Conservation (phyloP, 2,888 invertebrate genomes). For the Lithodes maja region DNA sequence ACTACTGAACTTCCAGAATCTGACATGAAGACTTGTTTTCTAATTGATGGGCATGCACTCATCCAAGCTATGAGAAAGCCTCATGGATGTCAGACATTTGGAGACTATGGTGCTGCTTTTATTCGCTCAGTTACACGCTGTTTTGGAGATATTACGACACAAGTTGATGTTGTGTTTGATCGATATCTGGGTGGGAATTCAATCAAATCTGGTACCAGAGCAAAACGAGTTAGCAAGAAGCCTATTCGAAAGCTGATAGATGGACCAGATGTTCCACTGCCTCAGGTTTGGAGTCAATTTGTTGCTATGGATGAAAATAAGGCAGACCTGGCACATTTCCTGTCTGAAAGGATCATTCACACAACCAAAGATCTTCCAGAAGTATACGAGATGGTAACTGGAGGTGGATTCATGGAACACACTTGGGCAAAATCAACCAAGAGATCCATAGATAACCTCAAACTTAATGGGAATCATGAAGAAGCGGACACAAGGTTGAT, state of each 20-base stretch:
- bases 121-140: conserved; percentile 1
- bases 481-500: too few relatives aligned
- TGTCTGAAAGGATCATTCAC: too few relatives aligned
- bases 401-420: too few relatives aligned
- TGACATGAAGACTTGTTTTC: conserved; percentile 20
- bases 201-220: not conserved
- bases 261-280: not conserved
- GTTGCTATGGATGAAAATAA: too few relatives aligned
- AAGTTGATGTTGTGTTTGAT: not conserved
- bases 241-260: not conserved
- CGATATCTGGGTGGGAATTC: conserved; percentile 13
- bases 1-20: not conserved
- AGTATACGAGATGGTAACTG: too few relatives aligned
- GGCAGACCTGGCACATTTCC: too few relatives aligned
- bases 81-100: conserved; percentile 16
- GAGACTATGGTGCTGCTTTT: conserved; percentile 20
- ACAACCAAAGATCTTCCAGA: too few relatives aligned
- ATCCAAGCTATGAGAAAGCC: conserved; percentile 20
- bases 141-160: conserved; percentile 16
- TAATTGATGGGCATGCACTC: conserved; percentile 29
- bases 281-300: not conserved
- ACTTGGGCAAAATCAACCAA: too few relatives aligned
- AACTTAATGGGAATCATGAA: too few relatives aligned
- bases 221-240: not conserved
- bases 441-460: too few relatives aligned